Conservation (phyloP, 2,888 invertebrate species). For the Euplexia lucipara region DNA sequence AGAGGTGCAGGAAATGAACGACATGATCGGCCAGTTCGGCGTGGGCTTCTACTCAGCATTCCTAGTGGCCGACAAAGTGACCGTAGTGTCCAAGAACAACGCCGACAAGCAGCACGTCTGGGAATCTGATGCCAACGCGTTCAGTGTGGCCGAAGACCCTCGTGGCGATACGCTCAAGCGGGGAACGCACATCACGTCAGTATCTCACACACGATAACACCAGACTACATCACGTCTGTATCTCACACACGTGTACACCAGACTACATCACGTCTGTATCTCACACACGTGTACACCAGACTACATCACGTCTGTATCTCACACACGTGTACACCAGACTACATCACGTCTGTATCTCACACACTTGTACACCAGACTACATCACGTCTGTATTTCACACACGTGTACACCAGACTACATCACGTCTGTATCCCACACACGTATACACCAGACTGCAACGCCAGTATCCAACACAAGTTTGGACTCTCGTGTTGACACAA, state of each 20-base stretch:
- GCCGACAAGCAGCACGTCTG: constrained; percentile 98
- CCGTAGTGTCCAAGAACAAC: constrained; percentile 98
- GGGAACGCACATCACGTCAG: constrained; percentile 96
- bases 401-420: too few species aligned
- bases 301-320: constrained; percentile 72
- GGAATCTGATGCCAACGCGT: constrained; percentile 98
- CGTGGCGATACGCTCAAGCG: constrained; percentile 97
- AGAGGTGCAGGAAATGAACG: constrained; percentile 94
- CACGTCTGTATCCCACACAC: background rate
- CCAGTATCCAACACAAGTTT: background rate
- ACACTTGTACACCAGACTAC: background rate
- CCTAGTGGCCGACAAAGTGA: constrained; percentile 98
- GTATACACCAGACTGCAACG: background rate
- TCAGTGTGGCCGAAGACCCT: constrained; percentile 98
- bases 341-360: background rate
- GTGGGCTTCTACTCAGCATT: constrained; percentile 99
- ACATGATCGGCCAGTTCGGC: constrained; percentile 99
- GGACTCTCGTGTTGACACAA: too few species aligned
- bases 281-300: background rate
- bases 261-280: constrained; percentile 77
- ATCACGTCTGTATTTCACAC: background rate
- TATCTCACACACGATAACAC: constrained; percentile 72
- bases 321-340: background rate
- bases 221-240: too few species aligned
- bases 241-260: constrained; percentile 82